Conservation (phyloP, 2,113 vertebrate species). For the Tychaedon coryphoeus region DNA sequence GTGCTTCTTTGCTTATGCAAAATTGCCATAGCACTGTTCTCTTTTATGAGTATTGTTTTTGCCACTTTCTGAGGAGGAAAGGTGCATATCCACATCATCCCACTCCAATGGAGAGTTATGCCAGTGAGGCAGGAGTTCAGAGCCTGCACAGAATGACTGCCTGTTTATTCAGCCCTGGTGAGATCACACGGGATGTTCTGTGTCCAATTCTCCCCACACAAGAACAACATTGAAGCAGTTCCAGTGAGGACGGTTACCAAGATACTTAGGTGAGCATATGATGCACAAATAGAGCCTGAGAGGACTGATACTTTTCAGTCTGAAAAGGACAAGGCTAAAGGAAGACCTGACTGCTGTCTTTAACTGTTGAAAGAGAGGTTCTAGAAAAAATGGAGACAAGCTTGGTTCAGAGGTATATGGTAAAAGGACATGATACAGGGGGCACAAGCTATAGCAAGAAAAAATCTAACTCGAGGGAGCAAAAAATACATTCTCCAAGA, state of each 20-base stretch:
- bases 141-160: background rate
- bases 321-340: background rate
- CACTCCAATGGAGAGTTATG: too few relatives aligned
- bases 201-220: background rate
- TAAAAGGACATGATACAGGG: background rate
- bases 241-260: background rate
- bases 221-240: rapidly evolving
- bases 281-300: background rate
- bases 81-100: background rate
- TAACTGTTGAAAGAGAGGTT: background rate
- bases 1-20: background rate
- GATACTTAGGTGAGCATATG: background rate
- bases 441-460: background rate
- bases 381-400: background rate
- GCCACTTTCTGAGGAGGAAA: background rate
- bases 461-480: background rate
- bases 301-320: background rate
- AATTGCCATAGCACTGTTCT: background rate
- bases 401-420: background rate
- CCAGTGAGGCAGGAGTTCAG: background rate
- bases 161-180: background rate
- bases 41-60: background rate
- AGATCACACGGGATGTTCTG: background rate
- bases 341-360: background rate
- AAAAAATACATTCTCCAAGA: background rate